Conservation (phyloP, 2,113 vertebrate genomes). For the Tychaedon coryphoeus region DNA sequence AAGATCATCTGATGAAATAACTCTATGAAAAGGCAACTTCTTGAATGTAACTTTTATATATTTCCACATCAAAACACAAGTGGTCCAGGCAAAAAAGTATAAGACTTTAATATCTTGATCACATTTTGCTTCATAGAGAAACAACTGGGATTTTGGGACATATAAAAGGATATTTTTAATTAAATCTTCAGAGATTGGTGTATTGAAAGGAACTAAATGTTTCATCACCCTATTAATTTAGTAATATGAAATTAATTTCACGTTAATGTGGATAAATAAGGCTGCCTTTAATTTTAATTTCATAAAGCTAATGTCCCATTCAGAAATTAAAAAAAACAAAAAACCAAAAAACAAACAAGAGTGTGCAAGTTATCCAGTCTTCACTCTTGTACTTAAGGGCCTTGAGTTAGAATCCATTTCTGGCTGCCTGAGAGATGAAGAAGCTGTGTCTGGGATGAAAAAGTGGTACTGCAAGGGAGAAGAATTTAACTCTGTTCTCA, state of each 20-base stretch:
- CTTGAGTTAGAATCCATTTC: background rate
- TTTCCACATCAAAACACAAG: constrained; percentile 58
- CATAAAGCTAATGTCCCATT: constrained; percentile 36
- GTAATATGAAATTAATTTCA: constrained; percentile 65
- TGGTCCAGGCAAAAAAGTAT: constrained; percentile 26
- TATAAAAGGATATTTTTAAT: background rate
- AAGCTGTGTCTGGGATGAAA: background rate
- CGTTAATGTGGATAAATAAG: constrained; percentile 55
- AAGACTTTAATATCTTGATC: constrained; percentile 58
- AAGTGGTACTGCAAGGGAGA: background rate
- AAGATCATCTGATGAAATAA: constrained; percentile 67
- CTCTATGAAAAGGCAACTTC: constrained; percentile 44
- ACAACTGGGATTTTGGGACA: background rate
- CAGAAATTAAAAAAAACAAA: background rate
- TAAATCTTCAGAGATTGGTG: background rate
- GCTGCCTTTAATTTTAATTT: constrained; percentile 58
- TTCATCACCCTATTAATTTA: constrained; percentile 58
- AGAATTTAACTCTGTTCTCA: background rate
- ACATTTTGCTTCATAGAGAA: constrained; percentile 17
- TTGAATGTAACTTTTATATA: constrained; percentile 27
- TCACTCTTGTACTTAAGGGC: background rate
- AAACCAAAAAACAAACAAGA: background rate
- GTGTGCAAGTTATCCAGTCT: background rate
- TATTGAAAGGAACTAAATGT: constrained; percentile 15
- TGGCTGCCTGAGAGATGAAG: background rate